Evolutionary conservation across 2,888 invertebrate species (phyloP).

Genomic region (Monopis laevigella): DNA sequence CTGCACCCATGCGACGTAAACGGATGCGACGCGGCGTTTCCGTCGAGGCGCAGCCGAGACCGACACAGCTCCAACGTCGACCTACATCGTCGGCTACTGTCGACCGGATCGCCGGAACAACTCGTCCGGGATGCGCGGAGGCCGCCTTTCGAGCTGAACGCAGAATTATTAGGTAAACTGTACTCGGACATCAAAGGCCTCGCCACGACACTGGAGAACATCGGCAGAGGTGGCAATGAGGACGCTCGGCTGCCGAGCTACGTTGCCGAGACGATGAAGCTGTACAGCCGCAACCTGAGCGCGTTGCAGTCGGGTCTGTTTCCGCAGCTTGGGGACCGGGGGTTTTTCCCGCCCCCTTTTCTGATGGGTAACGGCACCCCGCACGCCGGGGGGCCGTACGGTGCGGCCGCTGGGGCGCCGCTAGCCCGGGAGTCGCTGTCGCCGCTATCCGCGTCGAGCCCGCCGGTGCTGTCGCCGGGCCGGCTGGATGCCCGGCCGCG

Average conservation of each 20-base stretch:
- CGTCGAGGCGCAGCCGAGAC: constrained; percentile 77
- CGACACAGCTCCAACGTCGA: constrained; percentile 69
- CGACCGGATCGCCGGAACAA: constrained; percentile 39
- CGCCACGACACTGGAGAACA: constrained; percentile 69
- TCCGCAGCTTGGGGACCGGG: constrained; percentile 49
- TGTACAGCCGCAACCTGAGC: constrained; percentile 53
- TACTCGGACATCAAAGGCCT: constrained; percentile 79
- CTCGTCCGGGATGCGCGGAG: constrained; percentile 46
- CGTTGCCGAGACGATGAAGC: constrained; percentile 60
- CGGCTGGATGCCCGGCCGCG: constrained; percentile 50
- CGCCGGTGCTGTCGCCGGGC: constrained; percentile 57
- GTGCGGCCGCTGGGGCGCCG: constrained; percentile 48
- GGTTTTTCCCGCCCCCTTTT: constrained; percentile 53
- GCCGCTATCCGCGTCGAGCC: constrained; percentile 56
- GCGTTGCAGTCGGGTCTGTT: constrained; percentile 53
- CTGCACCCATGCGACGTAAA: constrained; percentile 91
- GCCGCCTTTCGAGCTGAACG: constrained; percentile 73
- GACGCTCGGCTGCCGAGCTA: constrained; percentile 54
- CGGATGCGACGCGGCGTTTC: constrained; percentile 91
- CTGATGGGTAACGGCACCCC: constrained; percentile 48
- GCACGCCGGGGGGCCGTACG: constrained; percentile 46
- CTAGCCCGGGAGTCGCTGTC: constrained; percentile 54
- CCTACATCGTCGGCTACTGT: constrained; percentile 57
- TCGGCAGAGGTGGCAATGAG: constrained; percentile 62
- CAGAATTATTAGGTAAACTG: constrained; percentile 82